Evolutionary conservation across 2,888 invertebrate species (phyloP).

Genomic region (Campopleginae sp.): DNA sequence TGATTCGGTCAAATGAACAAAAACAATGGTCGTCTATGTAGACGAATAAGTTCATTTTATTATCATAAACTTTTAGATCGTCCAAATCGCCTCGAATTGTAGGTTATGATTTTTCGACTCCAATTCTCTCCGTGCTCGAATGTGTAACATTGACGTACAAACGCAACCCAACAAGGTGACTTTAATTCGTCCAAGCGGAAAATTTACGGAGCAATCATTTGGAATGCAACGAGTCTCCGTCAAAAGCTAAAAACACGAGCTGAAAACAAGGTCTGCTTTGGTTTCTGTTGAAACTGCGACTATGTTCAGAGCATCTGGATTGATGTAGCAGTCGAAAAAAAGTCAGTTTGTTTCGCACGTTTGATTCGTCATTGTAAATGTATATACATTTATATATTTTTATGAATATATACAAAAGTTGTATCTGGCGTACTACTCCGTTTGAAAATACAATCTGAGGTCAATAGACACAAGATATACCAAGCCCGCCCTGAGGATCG

Average conservation of each 20-base stretch:
- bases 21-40: neutral
- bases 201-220: neutral
- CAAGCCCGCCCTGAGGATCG: conserved; percentile 51
- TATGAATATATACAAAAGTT: conserved; percentile 64
- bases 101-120: neutral
- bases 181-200: neutral
- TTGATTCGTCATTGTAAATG: conserved; percentile 58
- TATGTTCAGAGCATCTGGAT: neutral
- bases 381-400: conserved; percentile 30
- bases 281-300: neutral
- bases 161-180: neutral
- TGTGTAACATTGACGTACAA: neutral
- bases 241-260: neutral
- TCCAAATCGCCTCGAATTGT: neutral
- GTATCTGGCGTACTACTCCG: conserved; percentile 76
- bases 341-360: neutral
- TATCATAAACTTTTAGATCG: neutral
- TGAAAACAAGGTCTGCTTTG: neutral
- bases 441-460: conserved; percentile 72
- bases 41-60: neutral
- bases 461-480: conserved; percentile 64
- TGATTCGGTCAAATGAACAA: too few relatives aligned
- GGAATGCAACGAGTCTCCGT: neutral
- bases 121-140: neutral
- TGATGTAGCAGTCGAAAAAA: neutral